Evolutionary conservation across 2,797 vertebrate species (phyloP).

Genomic region (Brachyrhaphis roseni): DNA sequence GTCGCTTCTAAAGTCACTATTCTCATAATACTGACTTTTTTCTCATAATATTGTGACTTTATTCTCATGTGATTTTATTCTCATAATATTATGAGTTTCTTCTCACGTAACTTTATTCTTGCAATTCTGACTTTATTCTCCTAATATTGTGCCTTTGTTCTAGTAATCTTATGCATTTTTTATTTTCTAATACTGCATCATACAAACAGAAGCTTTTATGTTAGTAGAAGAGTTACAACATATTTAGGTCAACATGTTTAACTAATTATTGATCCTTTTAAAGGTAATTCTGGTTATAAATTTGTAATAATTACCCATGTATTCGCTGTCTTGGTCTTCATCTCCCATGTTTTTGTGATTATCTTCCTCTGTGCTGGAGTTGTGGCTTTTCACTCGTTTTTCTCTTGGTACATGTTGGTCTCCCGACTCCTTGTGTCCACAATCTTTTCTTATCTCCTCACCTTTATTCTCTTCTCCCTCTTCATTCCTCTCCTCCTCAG

Average conservation of each 20-base stretch:
- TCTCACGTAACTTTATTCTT: too few species aligned
- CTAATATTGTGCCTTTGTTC: too few species aligned
- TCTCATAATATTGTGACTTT: too few species aligned
- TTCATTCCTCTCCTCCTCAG: constrained; percentile 4
- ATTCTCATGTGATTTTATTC: too few species aligned
- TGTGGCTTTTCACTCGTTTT: constrained; percentile 21
- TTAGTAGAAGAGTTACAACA: neutral
- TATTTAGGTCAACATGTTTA: neutral
- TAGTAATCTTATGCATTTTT: too few species aligned
- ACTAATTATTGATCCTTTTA: neutral
- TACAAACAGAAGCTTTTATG: too few species aligned
- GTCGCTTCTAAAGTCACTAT: too few species aligned
- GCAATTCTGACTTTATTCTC: too few species aligned
- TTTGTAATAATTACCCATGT: constrained; percentile 67
- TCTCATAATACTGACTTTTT: too few species aligned
- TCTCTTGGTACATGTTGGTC: constrained; percentile 15
- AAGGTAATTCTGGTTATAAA: neutral
- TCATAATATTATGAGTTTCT: too few species aligned
- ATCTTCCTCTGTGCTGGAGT: constrained; percentile 28
- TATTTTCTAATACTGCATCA: too few species aligned
- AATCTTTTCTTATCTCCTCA: constrained; percentile 2
- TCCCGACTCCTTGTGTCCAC: neutral
- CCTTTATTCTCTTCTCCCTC: constrained; percentile 18
- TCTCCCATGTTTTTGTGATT: constrained; percentile 11
- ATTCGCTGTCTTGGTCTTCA: constrained; percentile 40